A percentile compares a stretch with the other conserved stretches of the same genome.
These are phyloP conservation scores for Cremastobaeus sp. DNA, from an alignment of 2,888 invertebrate genomes.

Conservation along the genomic window DNA sequence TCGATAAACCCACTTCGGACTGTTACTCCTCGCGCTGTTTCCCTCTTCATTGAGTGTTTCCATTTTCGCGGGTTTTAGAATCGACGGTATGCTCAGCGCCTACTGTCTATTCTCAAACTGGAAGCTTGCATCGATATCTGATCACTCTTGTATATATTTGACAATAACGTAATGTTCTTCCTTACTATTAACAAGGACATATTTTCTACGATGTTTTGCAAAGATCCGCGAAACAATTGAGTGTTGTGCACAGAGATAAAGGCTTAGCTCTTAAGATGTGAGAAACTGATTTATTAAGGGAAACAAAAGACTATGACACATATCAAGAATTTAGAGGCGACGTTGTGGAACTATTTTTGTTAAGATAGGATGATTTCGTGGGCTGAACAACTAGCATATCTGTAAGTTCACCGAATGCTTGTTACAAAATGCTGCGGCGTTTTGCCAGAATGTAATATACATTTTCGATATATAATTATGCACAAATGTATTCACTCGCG, in stretches of 20 bases:
- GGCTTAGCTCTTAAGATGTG: constrained; percentile 9
- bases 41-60: constrained; percentile 14
- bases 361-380: constrained; percentile 17
- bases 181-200: constrained; percentile 34
- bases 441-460: constrained; percentile 24
- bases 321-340: constrained; percentile 24
- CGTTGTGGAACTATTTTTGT: constrained; percentile 32
- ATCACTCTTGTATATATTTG: constrained; percentile 52
- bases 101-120: constrained; percentile 19
- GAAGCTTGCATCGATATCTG: constrained; percentile 9
- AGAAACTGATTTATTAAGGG: neutral
- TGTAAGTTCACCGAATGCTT: constrained; percentile 16
- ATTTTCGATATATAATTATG: constrained; percentile 13
- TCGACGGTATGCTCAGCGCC: neutral
- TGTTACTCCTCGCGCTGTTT: constrained; percentile 34
- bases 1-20: constrained; percentile 43
- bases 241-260: constrained; percentile 1
- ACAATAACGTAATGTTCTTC: constrained; percentile 56
- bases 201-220: constrained; percentile 39
- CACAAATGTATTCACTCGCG: neutral
- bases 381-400: constrained; percentile 5
- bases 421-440: constrained; percentile 15
- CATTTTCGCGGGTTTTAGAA: constrained; percentile 8
- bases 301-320: constrained; percentile 21
- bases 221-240: constrained; percentile 13